Evolutionary conservation across 2,888 invertebrate species (phyloP), one percentile per base, ranked within the genome.

Genomic region (Idaea straminata): DNA sequence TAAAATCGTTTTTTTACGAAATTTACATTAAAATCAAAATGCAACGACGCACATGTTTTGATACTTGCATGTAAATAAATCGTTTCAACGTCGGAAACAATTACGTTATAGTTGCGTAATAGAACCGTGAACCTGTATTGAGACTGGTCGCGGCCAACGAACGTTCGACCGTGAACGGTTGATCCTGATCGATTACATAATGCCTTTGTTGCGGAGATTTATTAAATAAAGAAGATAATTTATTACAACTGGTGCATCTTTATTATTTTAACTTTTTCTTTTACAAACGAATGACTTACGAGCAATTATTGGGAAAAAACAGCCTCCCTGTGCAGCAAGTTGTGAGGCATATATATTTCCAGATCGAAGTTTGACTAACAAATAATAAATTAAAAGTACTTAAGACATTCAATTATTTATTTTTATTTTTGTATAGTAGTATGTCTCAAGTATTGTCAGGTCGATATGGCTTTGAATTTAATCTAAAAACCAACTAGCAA

Each of bases 61-160:
- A 64, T 61, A 73, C 62, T 35, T 68, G 67, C 70, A 75, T 75
- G 79, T 75, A 74, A 82, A 83, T 81, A 80, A 79, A 79, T 79
- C 76, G 75, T 76, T 75, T 77, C 67, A 61, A 61, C 72, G 76
- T 83, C 86, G 88, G 88, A 87, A 85, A 84, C 81, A 79, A 84
- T 86, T 84, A 84, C 78, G 77, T 73, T 72, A 76, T 75, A 70
- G 75, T 83, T 79, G 80, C 79, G 75, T 80, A 83, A 82, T 75
- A 74, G 78, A 83, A 77, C 83, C 83, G 80, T 83, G 81, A 84
- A 83, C 85, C 79, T 77, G 81, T 79, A 82, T 85, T 84, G 84
- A 79, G 83, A 79, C 71, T 80, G 86, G 84, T 85, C 84, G 82
- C 84, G 86, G 86, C 76, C 83, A 84, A 80, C 76, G 84, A 83